Percentiles rank a stretch among this genome's conserved stretches.
Conservation (phyloP, 2,113 vertebrate genomes). For the Indicator indicator region DNA sequence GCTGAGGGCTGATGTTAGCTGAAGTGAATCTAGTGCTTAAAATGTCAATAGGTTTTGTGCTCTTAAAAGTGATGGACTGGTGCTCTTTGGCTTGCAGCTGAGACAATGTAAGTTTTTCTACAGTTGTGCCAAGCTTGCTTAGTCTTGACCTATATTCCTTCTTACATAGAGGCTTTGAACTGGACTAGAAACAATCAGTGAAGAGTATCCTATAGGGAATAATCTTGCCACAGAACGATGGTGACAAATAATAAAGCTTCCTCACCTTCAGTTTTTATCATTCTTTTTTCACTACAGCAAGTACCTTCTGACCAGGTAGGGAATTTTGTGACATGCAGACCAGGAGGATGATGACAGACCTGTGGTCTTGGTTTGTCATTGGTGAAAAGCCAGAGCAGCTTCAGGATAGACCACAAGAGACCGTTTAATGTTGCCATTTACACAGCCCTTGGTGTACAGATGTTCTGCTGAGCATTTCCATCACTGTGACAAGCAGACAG, state of each 20-base stretch:
- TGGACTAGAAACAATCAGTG: background rate
- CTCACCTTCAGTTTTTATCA: background rate
- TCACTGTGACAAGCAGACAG: background rate
- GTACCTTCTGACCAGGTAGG: background rate
- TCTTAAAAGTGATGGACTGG: background rate
- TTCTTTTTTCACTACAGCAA: background rate
- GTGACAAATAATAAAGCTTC: background rate
- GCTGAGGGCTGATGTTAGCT: background rate
- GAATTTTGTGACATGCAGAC: background rate
- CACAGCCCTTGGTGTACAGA: accelerated
- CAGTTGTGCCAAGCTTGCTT: background rate
- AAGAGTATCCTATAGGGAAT: background rate
- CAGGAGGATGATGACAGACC: background rate
- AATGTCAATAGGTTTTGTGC: background rate
- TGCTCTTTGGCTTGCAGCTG: background rate
- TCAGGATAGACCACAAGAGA: background rate
- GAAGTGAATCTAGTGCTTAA: background rate
- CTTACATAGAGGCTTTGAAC: background rate
- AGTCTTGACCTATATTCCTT: background rate
- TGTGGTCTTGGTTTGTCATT: background rate
- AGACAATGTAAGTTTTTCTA: background rate
- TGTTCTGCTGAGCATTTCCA: background rate
- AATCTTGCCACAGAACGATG: background rate
- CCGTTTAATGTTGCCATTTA: background rate
- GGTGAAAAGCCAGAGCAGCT: background rate